Conservation (phyloP, 2,888 invertebrate species). For the Hybos culiciformis region DNA sequence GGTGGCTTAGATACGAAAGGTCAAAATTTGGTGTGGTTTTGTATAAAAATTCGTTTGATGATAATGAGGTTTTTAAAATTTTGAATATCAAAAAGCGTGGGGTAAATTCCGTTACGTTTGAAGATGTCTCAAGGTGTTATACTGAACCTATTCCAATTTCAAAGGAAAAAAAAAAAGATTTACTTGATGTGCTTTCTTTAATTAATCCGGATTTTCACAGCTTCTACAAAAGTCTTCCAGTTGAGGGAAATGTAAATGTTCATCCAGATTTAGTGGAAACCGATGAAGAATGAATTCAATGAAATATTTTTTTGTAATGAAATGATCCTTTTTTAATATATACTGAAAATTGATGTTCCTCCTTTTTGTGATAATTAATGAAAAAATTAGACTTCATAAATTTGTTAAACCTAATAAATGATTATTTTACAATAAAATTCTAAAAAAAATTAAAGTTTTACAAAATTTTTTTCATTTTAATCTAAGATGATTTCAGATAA, state of each 20-base stretch:
- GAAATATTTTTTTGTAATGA: no score
- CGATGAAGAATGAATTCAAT: no score
- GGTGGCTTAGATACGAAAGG: not conserved
- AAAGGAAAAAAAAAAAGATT: conserved; percentile 1
- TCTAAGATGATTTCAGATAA: no score
- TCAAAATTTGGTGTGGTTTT: not conserved
- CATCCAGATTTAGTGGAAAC: conserved; percentile 2
- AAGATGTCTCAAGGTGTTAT: not conserved
- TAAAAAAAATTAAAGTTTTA: no score
- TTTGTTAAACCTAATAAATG: no score
- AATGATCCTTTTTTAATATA: no score
- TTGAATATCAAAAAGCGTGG: not conserved
- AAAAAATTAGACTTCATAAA: no score
- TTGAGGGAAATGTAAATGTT: not conserved
- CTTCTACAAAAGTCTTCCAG: not conserved
- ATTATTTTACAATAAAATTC: no score
- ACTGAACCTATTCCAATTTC: not conserved
- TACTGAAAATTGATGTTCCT: no score
- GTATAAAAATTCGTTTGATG: not conserved
- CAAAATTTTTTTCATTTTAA: no score
- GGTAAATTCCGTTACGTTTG: not conserved
- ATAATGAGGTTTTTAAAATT: not conserved
- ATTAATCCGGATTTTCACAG: not conserved
- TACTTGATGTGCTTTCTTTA: not conserved
- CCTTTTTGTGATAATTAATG: no score